Percentiles rank a stretch among this genome's conserved stretches.
Evolutionary conservation across 2,888 invertebrate genomes (phyloP).

Genomic region (Clanis bilineata): DNA sequence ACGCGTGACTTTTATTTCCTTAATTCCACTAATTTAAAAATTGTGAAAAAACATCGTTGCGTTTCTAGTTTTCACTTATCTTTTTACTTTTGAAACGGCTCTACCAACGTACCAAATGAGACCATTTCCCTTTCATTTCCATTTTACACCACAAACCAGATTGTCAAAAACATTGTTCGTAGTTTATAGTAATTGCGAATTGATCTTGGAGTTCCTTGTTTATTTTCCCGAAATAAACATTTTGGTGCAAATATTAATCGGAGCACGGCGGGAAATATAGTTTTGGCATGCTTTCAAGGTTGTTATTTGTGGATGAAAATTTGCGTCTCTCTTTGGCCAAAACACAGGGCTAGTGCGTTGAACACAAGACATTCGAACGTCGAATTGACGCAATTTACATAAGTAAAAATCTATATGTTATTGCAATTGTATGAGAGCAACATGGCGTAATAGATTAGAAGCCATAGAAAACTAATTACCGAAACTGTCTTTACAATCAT

Average conservation of each 20-base stretch:
- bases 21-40: neutral
- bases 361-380: conserved; percentile 54
- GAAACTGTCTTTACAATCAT: too few species aligned
- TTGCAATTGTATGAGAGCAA: neutral
- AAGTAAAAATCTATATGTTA: conserved; percentile 19
- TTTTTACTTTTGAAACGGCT: neutral
- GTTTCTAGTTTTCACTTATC: neutral
- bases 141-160: neutral
- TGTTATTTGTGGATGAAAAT: conserved; percentile 54
- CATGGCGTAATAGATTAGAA: neutral
- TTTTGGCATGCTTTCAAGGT: conserved; percentile 80
- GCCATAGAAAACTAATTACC: neutral
- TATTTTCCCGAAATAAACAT: conserved; percentile 53
- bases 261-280: conserved; percentile 54
- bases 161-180: neutral
- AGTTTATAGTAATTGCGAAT: conserved; percentile 14
- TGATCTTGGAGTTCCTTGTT: conserved; percentile 41
- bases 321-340: conserved; percentile 76
- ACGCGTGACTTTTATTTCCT: neutral
- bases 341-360: conserved; percentile 49
- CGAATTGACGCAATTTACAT: conserved; percentile 56
- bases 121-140: conserved; percentile 1
- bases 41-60: neutral
- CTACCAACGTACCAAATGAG: neutral
- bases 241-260: conserved; percentile 51